These are phyloP conservation scores for Pyrrhosoma nymphula DNA, from an alignment of 2,888 invertebrate genomes.

Conservation along the genomic window DNA sequence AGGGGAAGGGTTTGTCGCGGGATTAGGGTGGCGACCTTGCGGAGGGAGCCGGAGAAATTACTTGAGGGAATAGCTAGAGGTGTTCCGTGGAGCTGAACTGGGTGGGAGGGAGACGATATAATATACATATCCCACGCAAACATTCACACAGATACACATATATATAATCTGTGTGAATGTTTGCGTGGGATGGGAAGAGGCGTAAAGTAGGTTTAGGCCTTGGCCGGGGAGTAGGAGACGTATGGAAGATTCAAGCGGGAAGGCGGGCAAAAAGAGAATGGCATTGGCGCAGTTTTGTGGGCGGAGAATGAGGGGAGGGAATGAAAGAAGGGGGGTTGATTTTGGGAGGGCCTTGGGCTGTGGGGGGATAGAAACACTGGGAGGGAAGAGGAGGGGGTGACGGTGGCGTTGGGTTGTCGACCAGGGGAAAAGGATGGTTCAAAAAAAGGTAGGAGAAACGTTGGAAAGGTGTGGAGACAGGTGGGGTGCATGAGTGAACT, in stretches of 20 bases:
- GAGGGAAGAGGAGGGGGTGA: not conserved
- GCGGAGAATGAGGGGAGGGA: not conserved
- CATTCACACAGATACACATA: too few species aligned
- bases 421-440: not conserved
- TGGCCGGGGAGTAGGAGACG: not conserved
- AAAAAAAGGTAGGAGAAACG: not conserved
- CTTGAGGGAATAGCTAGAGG: not conserved
- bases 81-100: not conserved
- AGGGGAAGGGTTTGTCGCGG: too few species aligned
- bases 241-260: too few species aligned
- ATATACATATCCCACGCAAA: too few species aligned
- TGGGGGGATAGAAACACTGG: too few species aligned
- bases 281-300: not conserved
- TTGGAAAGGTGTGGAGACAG: not conserved
- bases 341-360: not conserved
- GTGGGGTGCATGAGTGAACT: not conserved
- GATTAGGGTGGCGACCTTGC: too few species aligned
- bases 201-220: not conserved
- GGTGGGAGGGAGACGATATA: too few species aligned
- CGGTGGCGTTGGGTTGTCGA: too few species aligned
- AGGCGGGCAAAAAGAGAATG: too few species aligned
- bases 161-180: not conserved
- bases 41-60: not conserved
- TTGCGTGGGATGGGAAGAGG: not conserved
- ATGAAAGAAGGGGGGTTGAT: not conserved